phyloP scores from a whole-genome alignment of 2,888 invertebrate species.

The Cephus rjabovi region DNA sequence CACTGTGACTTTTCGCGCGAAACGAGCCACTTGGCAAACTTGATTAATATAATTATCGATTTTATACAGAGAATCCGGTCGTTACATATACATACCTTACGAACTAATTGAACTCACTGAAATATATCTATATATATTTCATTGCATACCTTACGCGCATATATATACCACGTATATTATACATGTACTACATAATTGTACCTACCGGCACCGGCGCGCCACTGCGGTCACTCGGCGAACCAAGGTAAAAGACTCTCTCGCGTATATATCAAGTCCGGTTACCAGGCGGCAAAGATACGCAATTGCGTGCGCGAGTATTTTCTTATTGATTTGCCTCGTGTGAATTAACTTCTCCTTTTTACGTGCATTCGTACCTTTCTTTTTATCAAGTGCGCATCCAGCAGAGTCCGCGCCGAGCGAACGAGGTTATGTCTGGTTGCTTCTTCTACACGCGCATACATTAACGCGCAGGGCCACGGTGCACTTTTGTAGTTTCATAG shows the following conservation, averaged over 20 bases:
- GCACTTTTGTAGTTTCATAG: neutral
- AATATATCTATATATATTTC: neutral
- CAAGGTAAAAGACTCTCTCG: neutral
- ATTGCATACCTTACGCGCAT: neutral
- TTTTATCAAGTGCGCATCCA: neutral
- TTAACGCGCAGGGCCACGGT: neutral
- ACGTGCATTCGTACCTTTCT: neutral
- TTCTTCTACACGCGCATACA: neutral
- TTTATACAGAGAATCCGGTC: neutral
- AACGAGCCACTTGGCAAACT: neutral
- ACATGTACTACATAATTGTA: neutral
- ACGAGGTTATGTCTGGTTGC: neutral
- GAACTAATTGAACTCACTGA: neutral
- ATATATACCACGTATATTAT: too few relatives aligned
- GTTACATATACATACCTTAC: neutral
- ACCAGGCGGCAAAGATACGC: neutral
- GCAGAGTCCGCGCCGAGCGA: neutral
- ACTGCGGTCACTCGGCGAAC: neutral
- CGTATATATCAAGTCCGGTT: neutral
- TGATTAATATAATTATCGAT: slow-evolving; percentile 28
- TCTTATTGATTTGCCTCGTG: neutral
- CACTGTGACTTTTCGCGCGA: neutral
- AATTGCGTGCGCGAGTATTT: neutral
- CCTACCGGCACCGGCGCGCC: neutral
- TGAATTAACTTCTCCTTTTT: neutral